phyloP scores from a whole-genome alignment of 2,797 vertebrate species.

The Anableps anableps region DNA sequence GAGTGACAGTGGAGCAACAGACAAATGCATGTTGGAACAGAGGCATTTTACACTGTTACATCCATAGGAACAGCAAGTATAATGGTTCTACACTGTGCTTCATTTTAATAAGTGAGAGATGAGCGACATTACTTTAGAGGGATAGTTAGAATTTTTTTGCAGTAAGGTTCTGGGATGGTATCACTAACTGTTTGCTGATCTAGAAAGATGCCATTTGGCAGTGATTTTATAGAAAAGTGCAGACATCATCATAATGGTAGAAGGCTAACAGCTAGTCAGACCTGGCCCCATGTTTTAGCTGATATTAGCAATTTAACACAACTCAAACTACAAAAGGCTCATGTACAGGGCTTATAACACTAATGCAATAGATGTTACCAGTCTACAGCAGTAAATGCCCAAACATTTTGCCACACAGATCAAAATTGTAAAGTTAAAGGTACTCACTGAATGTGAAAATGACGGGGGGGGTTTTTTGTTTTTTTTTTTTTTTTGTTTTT shows the following conservation, averaged over 20 bases:
- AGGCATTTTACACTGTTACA: constrained; percentile 36
- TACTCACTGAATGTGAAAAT: neutral
- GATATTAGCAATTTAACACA: neutral
- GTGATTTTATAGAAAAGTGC: neutral
- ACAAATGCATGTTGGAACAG: constrained; percentile 40
- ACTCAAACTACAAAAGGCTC: neutral
- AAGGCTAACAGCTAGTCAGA: neutral
- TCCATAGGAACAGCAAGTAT: constrained; percentile 56
- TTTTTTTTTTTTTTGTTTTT: too few relatives aligned
- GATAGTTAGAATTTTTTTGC: neutral
- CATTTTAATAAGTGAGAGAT: constrained; percentile 57
- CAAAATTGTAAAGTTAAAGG: neutral
- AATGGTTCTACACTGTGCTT: constrained; percentile 53
- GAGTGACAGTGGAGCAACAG: constrained; percentile 30
- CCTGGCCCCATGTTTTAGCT: neutral
- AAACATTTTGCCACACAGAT: neutral
- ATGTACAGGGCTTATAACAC: too few relatives aligned
- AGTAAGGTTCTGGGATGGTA: neutral
- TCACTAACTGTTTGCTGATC: neutral
- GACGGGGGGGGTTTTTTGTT: too few relatives aligned
- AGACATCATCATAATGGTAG: neutral
- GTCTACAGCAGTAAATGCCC: neutral
- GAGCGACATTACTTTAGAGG: constrained; percentile 41
- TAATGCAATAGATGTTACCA: neutral
- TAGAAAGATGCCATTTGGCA: neutral